Evolutionary conservation across 2,113 vertebrate genomes (phyloP).

Genomic region (Alethe diademata): DNA sequence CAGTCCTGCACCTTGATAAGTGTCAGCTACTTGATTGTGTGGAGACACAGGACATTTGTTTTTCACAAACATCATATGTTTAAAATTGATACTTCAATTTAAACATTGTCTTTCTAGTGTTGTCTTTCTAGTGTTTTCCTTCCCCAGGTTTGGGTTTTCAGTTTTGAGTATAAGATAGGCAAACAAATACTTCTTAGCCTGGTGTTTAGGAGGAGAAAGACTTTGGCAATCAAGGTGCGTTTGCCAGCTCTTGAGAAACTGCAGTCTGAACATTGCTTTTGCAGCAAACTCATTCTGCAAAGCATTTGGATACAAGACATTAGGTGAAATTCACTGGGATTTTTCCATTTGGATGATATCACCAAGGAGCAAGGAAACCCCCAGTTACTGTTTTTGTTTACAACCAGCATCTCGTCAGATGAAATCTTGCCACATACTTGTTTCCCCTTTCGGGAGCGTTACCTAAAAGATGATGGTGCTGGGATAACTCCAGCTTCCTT

Average conservation of each 20-base stretch:
- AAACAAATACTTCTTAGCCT: background rate
- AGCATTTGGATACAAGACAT: background rate
- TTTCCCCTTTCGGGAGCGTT: background rate
- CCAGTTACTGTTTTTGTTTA: background rate
- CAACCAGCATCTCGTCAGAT: background rate
- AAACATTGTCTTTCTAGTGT: background rate
- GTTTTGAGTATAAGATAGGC: background rate
- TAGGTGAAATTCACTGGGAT: accelerated
- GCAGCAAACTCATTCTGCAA: background rate
- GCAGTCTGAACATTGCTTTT: background rate
- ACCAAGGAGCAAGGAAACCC: background rate
- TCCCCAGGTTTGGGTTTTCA: background rate
- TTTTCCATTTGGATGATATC: background rate
- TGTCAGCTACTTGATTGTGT: background rate
- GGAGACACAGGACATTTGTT: background rate
- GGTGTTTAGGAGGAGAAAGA: background rate
- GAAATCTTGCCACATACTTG: background rate
- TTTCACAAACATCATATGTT: background rate
- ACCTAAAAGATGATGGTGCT: background rate
- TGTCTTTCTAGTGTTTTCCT: background rate
- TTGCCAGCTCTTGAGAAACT: background rate
- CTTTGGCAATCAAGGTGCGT: background rate
- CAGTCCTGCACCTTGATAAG: background rate
- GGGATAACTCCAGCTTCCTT: slow-evolving; percentile 6
- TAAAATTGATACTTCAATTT: background rate